Percentiles rank a stretch among this genome's conserved stretches.
phyloP scores from a whole-genome alignment of 2,113 vertebrate genomes.

The Pipa parva region DNA sequence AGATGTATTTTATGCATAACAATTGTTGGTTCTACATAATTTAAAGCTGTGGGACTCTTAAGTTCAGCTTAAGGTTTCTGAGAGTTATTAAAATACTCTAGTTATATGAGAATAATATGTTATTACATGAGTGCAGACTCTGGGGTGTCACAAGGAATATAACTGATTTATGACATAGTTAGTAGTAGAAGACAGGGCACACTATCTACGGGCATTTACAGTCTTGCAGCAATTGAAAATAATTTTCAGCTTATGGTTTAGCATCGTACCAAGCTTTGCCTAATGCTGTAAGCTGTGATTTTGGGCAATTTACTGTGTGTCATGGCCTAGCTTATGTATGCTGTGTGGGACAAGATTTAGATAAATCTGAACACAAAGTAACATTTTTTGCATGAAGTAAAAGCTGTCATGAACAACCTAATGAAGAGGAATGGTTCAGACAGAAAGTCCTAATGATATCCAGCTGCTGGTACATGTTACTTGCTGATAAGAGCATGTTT shows the following conservation, averaged over 20 bases:
- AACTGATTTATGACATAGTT: no score
- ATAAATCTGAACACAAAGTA: constrained; percentile 88
- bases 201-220: no score
- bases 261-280: not conserved
- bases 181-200: no score
- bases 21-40: no score
- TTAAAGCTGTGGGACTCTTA: no score
- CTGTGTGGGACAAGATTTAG: constrained; percentile 74
- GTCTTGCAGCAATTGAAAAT: no score
- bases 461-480: constrained; percentile 81
- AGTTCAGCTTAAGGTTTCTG: no score
- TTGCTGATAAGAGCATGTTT: constrained; percentile 70
- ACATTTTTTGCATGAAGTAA: constrained; percentile 77
- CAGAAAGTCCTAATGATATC: constrained; percentile 82
- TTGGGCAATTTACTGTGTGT: constrained; percentile 12
- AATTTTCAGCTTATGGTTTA: not conserved
- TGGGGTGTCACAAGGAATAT: no score
- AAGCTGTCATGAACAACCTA: constrained; percentile 80
- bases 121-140: no score
- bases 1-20: no score
- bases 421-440: constrained; percentile 89
- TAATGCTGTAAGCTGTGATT: not conserved
- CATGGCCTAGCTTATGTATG: constrained; percentile 57
- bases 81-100: no score
- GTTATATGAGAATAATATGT: no score